Percentiles rank a stretch among this genome's conserved stretches.
Evolutionary conservation across 1,140 invertebrate species (phyloP).

Genomic region (Drosophila repleta): DNA sequence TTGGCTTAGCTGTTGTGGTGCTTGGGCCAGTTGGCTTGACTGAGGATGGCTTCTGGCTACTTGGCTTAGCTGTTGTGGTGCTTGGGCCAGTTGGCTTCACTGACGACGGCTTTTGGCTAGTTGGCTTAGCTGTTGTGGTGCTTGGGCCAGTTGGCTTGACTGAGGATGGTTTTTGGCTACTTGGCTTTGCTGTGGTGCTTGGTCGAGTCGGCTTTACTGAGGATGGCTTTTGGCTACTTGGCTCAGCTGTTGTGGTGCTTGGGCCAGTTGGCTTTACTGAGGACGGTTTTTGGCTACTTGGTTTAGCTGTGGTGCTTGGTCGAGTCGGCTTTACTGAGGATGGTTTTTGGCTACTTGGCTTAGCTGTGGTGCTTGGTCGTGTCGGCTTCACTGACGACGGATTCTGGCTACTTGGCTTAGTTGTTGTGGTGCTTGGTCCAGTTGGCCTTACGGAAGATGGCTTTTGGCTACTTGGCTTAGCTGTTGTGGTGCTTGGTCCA

Average conservation of each 20-base stretch:
- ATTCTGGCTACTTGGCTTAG: neutral
- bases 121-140: neutral
- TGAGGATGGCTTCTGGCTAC: neutral
- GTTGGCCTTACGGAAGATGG: neutral
- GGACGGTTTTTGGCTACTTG: neutral
- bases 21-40: neutral
- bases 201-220: neutral
- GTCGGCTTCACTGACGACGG: constrained; percentile 1
- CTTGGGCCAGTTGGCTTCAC: neutral
- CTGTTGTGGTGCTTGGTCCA: neutral
- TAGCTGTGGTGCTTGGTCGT: neutral
- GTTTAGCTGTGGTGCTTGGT: neutral
- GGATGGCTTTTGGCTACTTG: neutral
- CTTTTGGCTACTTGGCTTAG: neutral
- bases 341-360: neutral
- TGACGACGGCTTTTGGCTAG: neutral
- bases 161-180: neutral
- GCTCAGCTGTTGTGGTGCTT: no score
- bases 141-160: neutral
- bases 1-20: neutral
- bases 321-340: neutral
- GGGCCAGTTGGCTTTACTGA: neutral
- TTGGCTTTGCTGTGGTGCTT: neutral
- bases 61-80: constrained; percentile 5
- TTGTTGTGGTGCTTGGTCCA: neutral